Conservation (phyloP, 2,888 invertebrate species). For the Athrips mouffetella region DNA sequence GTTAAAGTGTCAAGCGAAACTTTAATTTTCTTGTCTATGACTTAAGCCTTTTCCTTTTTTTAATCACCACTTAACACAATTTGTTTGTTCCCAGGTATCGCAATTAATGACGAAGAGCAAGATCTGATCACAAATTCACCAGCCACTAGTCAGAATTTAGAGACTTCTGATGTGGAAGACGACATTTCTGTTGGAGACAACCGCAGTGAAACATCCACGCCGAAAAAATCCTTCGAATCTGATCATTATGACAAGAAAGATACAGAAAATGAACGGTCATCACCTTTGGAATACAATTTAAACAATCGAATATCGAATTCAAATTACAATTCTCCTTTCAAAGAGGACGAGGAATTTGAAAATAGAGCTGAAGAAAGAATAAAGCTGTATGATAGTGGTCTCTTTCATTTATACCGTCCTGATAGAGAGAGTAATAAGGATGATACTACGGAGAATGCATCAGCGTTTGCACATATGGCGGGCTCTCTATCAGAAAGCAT, state of each 20-base stretch:
- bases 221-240: conserved; percentile 38
- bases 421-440: conserved; percentile 55
- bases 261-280: conserved; percentile 44
- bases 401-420: conserved; percentile 63
- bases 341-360: conserved; percentile 63
- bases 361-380: conserved; percentile 49
- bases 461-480: conserved; percentile 47
- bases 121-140: conserved; percentile 35
- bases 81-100: conserved; percentile 34
- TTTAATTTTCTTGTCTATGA: conserved; percentile 44
- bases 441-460: conserved; percentile 37
- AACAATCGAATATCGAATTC: conserved; percentile 48
- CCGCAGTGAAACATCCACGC: conserved; percentile 61
- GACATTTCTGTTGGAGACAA: conserved; percentile 71
- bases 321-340: conserved; percentile 58
- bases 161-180: conserved; percentile 58
- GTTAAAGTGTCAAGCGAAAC: conserved; percentile 60
- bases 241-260: conserved; percentile 41
- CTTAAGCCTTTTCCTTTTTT: conserved; percentile 9
- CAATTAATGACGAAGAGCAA: conserved; percentile 45
- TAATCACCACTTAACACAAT: not conserved
- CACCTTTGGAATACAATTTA: conserved; percentile 50
- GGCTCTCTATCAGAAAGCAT: conserved; percentile 55
- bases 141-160: conserved; percentile 44
- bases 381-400: conserved; percentile 60